A percentile compares a stretch with the other conserved stretches of the same genome.
These are phyloP conservation scores for Platypus cylindrus DNA, from an alignment of 2,888 invertebrate genomes.

Conservation along the genomic window DNA sequence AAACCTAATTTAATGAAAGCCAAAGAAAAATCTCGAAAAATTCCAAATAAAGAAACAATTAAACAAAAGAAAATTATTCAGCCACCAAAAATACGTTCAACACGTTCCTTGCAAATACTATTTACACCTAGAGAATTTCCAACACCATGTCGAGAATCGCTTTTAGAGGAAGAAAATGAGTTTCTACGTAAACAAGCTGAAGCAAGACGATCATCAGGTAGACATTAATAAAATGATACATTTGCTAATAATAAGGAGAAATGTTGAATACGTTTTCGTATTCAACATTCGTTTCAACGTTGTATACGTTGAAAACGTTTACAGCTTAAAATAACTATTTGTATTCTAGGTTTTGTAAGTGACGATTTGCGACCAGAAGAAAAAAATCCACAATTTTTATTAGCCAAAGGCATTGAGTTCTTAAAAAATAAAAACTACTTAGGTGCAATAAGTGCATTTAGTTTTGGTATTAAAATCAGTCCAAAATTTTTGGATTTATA, in stretches of 20 bases:
- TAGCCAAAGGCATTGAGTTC: slow-evolving; percentile 70
- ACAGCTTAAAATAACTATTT: neutral
- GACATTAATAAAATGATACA: too few species aligned
- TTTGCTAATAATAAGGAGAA: neutral
- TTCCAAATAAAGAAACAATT: too few species aligned
- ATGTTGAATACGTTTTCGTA: neutral
- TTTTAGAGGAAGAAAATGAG: slow-evolving; percentile 56
- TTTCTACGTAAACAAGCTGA: slow-evolving; percentile 70
- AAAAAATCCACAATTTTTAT: slow-evolving; percentile 69
- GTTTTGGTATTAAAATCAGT: slow-evolving; percentile 62
- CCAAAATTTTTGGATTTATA: slow-evolving; percentile 60
- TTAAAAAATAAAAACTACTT: slow-evolving; percentile 60
- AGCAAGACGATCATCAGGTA: slow-evolving; percentile 40
- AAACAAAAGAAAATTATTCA: slow-evolving; percentile 23
- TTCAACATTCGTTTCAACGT: neutral
- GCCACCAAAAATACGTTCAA: slow-evolving; percentile 46
- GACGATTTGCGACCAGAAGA: slow-evolving; percentile 68
- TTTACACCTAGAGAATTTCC: slow-evolving; percentile 69
- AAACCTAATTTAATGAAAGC: slow-evolving; percentile 12
- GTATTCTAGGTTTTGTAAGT: slow-evolving; percentile 51
- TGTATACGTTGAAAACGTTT: neutral
- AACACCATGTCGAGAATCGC: slow-evolving; percentile 69
- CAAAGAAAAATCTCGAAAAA: slow-evolving; percentile 21
- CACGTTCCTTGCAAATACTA: slow-evolving; percentile 46
- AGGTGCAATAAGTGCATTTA: slow-evolving; percentile 71